Conservation (phyloP, 2,797 vertebrate genomes). For the Arctocebus calabarensis region DNA sequence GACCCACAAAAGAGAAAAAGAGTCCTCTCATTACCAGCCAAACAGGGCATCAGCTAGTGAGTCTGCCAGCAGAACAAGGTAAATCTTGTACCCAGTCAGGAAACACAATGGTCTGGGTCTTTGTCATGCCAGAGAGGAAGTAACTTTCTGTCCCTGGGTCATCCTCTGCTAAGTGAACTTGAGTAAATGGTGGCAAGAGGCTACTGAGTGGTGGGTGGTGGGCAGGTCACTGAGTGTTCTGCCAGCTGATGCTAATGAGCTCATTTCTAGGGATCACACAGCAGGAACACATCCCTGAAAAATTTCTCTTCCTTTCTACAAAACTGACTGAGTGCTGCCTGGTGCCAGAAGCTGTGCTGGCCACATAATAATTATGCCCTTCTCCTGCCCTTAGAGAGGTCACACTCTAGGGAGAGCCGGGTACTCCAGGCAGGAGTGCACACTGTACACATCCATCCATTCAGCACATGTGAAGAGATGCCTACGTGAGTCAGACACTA, state of each 20-base stretch:
- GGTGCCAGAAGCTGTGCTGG: not conserved
- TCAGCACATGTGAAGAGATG: not conserved
- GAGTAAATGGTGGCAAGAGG: conserved; percentile 9
- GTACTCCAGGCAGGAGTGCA: not conserved
- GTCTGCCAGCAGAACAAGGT: conserved; percentile 69
- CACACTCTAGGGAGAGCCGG: not conserved
- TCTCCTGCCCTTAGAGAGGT: not conserved
- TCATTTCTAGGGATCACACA: not conserved
- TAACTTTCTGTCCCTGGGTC: conserved; percentile 34
- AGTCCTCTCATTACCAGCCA: conserved; percentile 58
- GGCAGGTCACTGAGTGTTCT: no score
- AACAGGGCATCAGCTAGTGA: not conserved
- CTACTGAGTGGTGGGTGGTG: not conserved
- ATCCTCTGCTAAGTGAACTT: conserved; percentile 49
- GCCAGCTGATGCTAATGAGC: not conserved
- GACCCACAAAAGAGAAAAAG: conserved; percentile 31
- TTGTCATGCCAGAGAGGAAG: conserved; percentile 64
- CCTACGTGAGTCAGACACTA: not conserved
- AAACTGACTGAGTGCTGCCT: not conserved
- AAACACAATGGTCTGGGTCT: conserved; percentile 51
- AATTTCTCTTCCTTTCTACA: not conserved
- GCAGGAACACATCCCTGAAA: not conserved
- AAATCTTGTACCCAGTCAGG: conserved; percentile 78
- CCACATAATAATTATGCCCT: no score
- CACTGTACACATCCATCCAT: not conserved